Conservation (phyloP, 1,140 invertebrate genomes). For the Sitobion miscanthi region DNA sequence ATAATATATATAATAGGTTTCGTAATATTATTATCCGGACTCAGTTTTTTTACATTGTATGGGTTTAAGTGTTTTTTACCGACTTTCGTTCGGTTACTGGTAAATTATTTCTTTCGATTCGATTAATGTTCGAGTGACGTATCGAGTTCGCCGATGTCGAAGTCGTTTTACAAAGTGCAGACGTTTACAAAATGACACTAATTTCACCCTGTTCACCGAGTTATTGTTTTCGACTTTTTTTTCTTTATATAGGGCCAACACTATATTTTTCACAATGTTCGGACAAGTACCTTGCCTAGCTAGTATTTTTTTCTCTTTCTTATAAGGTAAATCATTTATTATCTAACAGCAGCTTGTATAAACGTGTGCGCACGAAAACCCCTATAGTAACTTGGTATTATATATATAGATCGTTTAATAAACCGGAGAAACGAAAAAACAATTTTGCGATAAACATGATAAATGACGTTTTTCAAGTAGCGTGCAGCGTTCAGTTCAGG, state of each 20-base stretch:
- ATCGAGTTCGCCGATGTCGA: background rate
- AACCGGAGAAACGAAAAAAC: background rate
- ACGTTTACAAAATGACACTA: background rate
- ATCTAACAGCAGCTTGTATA: background rate
- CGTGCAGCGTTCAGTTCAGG: background rate
- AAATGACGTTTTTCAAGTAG: slow-evolving; percentile 44
- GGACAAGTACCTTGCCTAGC: background rate
- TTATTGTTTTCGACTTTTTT: slow-evolving; percentile 9
- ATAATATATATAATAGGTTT: too few species aligned
- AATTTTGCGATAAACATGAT: slow-evolving; percentile 25
- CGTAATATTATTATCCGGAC: background rate
- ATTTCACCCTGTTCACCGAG: background rate
- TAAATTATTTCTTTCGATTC: background rate
- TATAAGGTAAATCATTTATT: slow-evolving; percentile 5
- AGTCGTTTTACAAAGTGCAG: background rate
- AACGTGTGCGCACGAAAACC: background rate
- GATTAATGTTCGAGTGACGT: background rate
- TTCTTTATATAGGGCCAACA: background rate
- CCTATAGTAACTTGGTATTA: background rate
- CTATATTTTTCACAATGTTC: background rate
- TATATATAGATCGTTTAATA: slow-evolving; percentile 6
- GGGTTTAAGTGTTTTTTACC: background rate
- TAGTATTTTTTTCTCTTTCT: background rate
- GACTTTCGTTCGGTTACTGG: background rate
- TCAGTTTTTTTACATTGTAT: background rate